A percentile compares a stretch with the other conserved stretches of the same genome.
phyloP scores from a whole-genome alignment of 2,113 vertebrate species.

The Pseudopipra pipra region DNA sequence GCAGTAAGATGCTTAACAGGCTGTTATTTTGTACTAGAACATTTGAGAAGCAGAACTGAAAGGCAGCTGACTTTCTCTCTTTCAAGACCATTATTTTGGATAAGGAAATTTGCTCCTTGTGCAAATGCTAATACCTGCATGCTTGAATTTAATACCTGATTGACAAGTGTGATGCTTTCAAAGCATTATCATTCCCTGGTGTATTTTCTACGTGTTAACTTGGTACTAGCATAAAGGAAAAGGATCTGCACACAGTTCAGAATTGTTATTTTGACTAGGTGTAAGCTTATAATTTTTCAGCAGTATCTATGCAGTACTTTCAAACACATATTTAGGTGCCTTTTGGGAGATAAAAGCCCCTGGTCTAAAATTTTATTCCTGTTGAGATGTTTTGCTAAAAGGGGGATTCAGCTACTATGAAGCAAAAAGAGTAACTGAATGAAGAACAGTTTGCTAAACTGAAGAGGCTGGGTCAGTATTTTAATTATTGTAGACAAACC shows the following conservation, averaged over 20 bases:
- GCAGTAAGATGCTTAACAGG: background rate
- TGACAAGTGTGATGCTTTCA: background rate
- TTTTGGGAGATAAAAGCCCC: background rate
- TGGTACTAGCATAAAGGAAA: background rate
- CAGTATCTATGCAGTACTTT: background rate
- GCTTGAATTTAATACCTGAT: background rate
- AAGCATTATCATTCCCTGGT: background rate
- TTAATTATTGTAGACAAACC: constrained; percentile 10
- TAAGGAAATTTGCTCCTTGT: background rate
- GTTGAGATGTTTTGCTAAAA: background rate
- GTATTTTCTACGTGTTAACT: background rate
- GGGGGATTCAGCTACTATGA: background rate
- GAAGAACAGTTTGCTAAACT: background rate
- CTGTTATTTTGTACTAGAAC: background rate
- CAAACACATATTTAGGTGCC: background rate
- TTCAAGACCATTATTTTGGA: background rate
- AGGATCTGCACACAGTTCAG: background rate
- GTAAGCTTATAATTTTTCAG: background rate
- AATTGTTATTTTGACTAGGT: background rate
- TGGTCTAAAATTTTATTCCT: background rate
- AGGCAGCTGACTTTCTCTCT: background rate
- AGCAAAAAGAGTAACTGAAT: background rate
- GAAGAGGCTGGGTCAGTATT: background rate
- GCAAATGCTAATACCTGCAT: background rate
- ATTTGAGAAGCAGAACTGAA: background rate